Percentiles rank a stretch among this genome's conserved stretches.
These are phyloP conservation scores for Alloscopus bannaensis DNA, from an alignment of 2,888 invertebrate species.

Conservation along the genomic window DNA sequence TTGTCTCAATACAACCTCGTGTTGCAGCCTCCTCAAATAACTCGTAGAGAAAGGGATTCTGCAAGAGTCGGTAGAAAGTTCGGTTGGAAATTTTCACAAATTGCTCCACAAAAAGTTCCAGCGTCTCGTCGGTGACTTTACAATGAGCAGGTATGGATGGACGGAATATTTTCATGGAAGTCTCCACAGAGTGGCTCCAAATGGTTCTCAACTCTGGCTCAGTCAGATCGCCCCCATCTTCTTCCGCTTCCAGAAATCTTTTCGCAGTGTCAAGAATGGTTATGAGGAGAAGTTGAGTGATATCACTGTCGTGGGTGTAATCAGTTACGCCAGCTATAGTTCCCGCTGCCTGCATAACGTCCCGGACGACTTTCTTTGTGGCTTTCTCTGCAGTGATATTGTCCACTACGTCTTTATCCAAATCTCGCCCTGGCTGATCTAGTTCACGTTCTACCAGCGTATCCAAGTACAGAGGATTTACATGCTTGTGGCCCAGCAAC, in stretches of 20 bases:
- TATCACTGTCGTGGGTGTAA: constrained; percentile 51
- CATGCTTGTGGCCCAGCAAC: not conserved
- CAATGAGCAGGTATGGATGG: constrained; percentile 45
- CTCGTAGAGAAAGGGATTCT: constrained; percentile 58
- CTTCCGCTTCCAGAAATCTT: constrained; percentile 40
- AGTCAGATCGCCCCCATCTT: constrained; percentile 32
- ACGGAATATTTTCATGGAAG: constrained; percentile 48
- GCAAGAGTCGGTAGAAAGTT: constrained; percentile 50
- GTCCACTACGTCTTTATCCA: constrained; percentile 35
- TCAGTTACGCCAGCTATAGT: constrained; percentile 53
- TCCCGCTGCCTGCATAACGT: constrained; percentile 67
- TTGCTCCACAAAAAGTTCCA: constrained; percentile 51
- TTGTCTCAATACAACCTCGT: constrained; percentile 36
- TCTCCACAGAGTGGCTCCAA: constrained; percentile 55
- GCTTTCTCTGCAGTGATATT: constrained; percentile 43
- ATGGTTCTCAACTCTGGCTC: constrained; percentile 44
- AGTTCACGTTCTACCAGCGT: constrained; percentile 25
- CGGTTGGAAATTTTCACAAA: constrained; percentile 58
- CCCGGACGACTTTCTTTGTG: constrained; percentile 51
- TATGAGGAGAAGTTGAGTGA: constrained; percentile 64
- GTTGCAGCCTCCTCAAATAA: constrained; percentile 47
- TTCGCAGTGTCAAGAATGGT: constrained; percentile 65
- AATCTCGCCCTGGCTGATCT: constrained; percentile 13
- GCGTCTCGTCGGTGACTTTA: constrained; percentile 29
- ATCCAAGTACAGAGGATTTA: constrained; percentile 55